phyloP scores from a whole-genome alignment of 2,888 invertebrate species.

The Mimumesa dahlbomi region DNA sequence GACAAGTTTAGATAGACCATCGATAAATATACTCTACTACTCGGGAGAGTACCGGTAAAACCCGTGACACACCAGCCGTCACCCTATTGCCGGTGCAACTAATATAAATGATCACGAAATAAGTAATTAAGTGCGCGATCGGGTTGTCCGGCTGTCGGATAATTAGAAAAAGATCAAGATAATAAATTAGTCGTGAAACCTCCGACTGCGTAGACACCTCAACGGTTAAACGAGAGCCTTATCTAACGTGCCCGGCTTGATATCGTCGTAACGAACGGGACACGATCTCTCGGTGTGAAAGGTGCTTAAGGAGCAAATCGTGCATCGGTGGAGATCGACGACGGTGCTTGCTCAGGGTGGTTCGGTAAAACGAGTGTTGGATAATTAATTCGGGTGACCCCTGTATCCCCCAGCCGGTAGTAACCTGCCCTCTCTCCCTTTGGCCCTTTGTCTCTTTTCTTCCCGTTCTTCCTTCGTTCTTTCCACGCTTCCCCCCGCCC shows the following conservation, averaged over 20 bases:
- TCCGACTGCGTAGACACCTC: slow-evolving; percentile 3
- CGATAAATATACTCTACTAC: background rate
- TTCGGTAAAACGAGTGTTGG: slow-evolving; percentile 70
- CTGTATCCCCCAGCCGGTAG: slow-evolving; percentile 56
- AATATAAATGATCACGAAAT: too few species aligned
- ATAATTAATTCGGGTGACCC: slow-evolving; percentile 75
- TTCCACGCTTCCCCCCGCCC: background rate
- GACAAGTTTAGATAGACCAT: background rate
- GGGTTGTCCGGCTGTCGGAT: too few species aligned
- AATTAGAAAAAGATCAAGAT: too few species aligned
- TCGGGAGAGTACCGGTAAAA: too few species aligned
- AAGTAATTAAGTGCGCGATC: too few species aligned
- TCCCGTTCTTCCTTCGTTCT: slow-evolving; percentile 7
- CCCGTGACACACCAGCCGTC: too few species aligned
- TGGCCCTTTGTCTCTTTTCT: slow-evolving; percentile 10
- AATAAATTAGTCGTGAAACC: too few species aligned
- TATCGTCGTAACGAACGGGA: too few species aligned
- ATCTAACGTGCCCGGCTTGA: too few species aligned
- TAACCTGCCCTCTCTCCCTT: slow-evolving; percentile 26
- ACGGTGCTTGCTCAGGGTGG: slow-evolving; percentile 32
- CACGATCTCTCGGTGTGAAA: slow-evolving; percentile 35
- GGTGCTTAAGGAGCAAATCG: slow-evolving; percentile 46
- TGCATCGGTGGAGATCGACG: slow-evolving; percentile 37
- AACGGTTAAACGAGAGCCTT: too few species aligned
- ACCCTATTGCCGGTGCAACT: too few species aligned